Conservation (phyloP, 2,797 vertebrate genomes). For the Crocodylus rhombifer region DNA sequence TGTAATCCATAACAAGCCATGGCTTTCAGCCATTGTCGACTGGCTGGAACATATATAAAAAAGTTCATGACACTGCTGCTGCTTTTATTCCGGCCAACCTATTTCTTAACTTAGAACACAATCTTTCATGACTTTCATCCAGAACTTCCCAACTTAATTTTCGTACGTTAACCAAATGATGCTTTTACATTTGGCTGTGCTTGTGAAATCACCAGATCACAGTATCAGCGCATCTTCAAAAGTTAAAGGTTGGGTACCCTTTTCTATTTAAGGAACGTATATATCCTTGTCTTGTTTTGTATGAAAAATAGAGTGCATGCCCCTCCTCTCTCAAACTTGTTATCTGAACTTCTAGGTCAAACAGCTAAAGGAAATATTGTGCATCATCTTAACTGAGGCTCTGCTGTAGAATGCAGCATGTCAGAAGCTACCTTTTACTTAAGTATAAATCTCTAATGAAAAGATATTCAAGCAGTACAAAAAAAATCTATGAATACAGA, state of each 20-base stretch:
- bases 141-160: neutral
- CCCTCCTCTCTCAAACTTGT: slow-evolving; percentile 12
- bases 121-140: too few relatives aligned
- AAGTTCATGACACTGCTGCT: neutral
- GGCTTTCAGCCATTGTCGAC: neutral
- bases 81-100: neutral
- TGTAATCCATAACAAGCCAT: neutral
- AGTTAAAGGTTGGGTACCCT: slow-evolving; percentile 10
- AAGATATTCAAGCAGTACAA: neutral
- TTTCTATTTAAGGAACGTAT: neutral
- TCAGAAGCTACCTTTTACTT: neutral
- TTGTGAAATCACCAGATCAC: neutral
- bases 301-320: neutral
- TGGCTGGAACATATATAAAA: neutral
- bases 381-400: slow-evolving; percentile 17
- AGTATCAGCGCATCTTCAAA: slow-evolving; percentile 3
- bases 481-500: neutral
- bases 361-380: slow-evolving; percentile 52
- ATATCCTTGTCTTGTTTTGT: slow-evolving; percentile 38
- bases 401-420: neutral
- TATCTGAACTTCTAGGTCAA: slow-evolving; percentile 21
- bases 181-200: neutral
- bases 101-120: neutral
- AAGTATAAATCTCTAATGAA: neutral
- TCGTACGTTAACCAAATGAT: neutral